These are phyloP conservation scores for Euclidia mi DNA, from an alignment of 2,888 invertebrate genomes.

Conservation along the genomic window DNA sequence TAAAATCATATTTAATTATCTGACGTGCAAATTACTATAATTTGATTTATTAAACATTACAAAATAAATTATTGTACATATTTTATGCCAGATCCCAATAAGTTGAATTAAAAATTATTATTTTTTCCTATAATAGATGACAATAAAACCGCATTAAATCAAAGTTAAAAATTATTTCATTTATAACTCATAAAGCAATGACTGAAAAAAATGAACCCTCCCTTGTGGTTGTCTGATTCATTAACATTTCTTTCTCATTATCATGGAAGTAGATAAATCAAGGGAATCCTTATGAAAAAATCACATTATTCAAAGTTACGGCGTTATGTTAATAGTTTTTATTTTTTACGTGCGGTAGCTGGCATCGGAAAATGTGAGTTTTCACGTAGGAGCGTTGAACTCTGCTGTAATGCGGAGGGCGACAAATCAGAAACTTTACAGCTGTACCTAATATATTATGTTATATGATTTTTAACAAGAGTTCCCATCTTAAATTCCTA, in stretches of 20 bases:
- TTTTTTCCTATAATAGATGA: no score
- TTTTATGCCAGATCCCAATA: no score
- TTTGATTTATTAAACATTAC: no score
- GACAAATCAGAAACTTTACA: constrained; percentile 17
- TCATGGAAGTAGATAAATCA: constrained; percentile 20
- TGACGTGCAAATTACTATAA: no score
- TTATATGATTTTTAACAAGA: no score
- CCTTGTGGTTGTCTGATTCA: constrained; percentile 17
- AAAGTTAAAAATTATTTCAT: neutral
- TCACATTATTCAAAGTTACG: constrained; percentile 16
- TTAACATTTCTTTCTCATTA: constrained; percentile 23
- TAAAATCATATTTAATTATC: no score
- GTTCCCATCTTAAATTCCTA: no score
- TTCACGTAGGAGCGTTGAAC: constrained; percentile 71
- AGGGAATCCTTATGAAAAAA: constrained; percentile 9
- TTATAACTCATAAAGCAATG: neutral
- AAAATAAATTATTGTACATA: no score
- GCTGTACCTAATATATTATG: no score
- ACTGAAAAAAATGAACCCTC: constrained; percentile 31
- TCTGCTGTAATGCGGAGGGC: constrained; percentile 59
- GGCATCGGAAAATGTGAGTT: constrained; percentile 56
- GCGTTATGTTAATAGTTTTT: constrained; percentile 20
- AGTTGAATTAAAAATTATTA: no score
- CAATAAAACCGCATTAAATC: neutral
- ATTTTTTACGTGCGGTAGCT: constrained; percentile 28